Conservation (phyloP, 2,797 vertebrate genomes). For the Danio tinwini region DNA sequence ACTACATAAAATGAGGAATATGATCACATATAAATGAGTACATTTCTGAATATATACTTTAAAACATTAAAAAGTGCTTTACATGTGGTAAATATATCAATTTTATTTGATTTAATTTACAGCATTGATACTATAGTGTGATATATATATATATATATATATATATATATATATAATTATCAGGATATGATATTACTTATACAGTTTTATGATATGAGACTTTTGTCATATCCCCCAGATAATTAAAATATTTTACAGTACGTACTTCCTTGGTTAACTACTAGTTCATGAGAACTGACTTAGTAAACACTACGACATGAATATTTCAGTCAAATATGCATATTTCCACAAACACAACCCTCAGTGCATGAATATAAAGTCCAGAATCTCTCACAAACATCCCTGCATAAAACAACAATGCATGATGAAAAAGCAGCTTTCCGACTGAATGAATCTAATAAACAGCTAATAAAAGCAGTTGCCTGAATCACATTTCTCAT, state of each 20-base stretch:
- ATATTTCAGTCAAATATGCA: neutral
- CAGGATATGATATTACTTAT: too few relatives aligned
- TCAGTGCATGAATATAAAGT: slow-evolving; percentile 13
- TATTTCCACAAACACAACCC: neutral
- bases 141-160: too few relatives aligned
- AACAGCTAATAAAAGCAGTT: slow-evolving; percentile 46
- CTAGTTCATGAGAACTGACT: neutral
- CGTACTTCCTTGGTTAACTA: neutral
- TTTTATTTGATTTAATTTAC: too few relatives aligned
- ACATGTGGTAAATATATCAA: too few relatives aligned
- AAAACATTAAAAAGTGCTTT: too few relatives aligned
- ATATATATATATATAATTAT: too few relatives aligned
- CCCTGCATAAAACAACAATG: slow-evolving; percentile 6
- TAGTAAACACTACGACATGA: neutral
- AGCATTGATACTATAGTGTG: too few relatives aligned
- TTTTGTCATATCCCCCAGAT: too few relatives aligned
- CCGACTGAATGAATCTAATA: slow-evolving; percentile 38
- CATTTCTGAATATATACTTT: too few relatives aligned
- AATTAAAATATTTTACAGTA: neutral
- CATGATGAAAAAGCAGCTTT: slow-evolving; percentile 13
- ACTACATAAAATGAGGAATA: too few relatives aligned
- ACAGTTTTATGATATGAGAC: too few relatives aligned
- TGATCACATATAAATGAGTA: too few relatives aligned
- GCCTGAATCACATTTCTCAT: slow-evolving; percentile 40
- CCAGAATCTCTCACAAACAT: slow-evolving; percentile 16